phyloP scores from a whole-genome alignment of 2,888 invertebrate genomes.

The Idaea biselata region DNA sequence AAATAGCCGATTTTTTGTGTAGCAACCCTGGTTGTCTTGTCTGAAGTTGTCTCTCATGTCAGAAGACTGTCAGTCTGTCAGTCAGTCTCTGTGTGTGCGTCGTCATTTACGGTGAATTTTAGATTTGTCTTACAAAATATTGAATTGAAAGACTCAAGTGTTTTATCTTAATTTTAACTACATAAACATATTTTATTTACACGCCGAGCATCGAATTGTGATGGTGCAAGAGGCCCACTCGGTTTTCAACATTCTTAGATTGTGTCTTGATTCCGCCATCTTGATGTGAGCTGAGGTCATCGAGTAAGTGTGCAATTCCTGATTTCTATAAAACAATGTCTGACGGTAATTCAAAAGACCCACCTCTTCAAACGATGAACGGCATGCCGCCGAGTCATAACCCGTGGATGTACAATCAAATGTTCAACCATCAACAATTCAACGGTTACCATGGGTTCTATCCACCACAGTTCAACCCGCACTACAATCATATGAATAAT shows the following conservation, averaged over 20 bases:
- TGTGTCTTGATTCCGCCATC: slow-evolving; percentile 2
- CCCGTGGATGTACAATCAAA: slow-evolving; percentile 63
- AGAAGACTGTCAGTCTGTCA: too few relatives aligned
- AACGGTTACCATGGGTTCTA: slow-evolving; percentile 69
- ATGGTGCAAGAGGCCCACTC: background rate
- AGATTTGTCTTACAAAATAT: background rate
- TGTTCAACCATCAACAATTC: slow-evolving; percentile 62
- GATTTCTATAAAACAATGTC: slow-evolving; percentile 43
- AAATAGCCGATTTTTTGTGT: too few relatives aligned
- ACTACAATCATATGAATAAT: slow-evolving; percentile 67
- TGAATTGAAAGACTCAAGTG: background rate
- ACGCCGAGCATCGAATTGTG: background rate
- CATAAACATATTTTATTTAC: background rate
- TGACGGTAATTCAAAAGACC: slow-evolving; percentile 67
- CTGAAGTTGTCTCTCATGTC: too few relatives aligned
- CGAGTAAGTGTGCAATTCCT: background rate
- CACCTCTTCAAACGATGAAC: slow-evolving; percentile 70
- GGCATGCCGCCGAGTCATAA: slow-evolving; percentile 66
- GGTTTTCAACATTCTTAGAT: background rate
- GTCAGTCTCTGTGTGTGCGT: too few relatives aligned
- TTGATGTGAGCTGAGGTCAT: slow-evolving; percentile 8
- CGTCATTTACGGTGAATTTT: background rate
- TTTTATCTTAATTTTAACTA: background rate
- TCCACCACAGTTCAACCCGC: slow-evolving; percentile 75
- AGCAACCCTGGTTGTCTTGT: too few relatives aligned